phyloP scores from a whole-genome alignment of 2,797 vertebrate genomes.

The Euphonia xanthogaster region DNA sequence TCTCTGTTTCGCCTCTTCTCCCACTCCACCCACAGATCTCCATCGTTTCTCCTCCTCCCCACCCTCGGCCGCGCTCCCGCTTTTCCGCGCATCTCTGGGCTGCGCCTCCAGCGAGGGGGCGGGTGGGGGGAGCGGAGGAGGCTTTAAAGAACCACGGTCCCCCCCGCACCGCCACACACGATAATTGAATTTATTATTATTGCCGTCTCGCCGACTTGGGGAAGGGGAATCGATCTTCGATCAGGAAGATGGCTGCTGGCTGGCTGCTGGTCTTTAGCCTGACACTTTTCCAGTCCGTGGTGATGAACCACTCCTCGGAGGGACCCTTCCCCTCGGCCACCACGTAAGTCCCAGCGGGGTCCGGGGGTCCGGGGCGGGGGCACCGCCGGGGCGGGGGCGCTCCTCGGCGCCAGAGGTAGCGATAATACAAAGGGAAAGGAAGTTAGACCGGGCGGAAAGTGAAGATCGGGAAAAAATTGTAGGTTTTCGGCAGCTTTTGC shows the following conservation, averaged over 20 bases:
- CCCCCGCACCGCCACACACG: background rate
- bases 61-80: constrained; percentile 25
- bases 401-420: background rate
- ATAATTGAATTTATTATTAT: constrained; percentile 48
- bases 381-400: background rate
- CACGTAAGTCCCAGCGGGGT: constrained; percentile 84
- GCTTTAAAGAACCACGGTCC: constrained; percentile 35
- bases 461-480: background rate
- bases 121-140: constrained; percentile 39
- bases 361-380: background rate
- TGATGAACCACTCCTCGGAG: constrained; percentile 77
- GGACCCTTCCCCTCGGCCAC: constrained; percentile 88
- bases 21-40: constrained; percentile 50
- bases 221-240: constrained; percentile 68
- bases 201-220: constrained; percentile 39
- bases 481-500: background rate
- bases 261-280: constrained; percentile 82
- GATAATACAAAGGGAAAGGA: background rate
- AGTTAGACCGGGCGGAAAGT: background rate
- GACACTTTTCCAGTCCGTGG: constrained; percentile 79
- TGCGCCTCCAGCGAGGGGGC: constrained; percentile 49
- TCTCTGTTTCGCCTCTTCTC: background rate
- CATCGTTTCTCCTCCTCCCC: constrained; percentile 49
- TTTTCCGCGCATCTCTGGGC: constrained; percentile 35
- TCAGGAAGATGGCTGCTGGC: constrained; percentile 89